phyloP scores from a whole-genome alignment of 2,113 vertebrate genomes.

The Genyomyrus donnyi region DNA sequence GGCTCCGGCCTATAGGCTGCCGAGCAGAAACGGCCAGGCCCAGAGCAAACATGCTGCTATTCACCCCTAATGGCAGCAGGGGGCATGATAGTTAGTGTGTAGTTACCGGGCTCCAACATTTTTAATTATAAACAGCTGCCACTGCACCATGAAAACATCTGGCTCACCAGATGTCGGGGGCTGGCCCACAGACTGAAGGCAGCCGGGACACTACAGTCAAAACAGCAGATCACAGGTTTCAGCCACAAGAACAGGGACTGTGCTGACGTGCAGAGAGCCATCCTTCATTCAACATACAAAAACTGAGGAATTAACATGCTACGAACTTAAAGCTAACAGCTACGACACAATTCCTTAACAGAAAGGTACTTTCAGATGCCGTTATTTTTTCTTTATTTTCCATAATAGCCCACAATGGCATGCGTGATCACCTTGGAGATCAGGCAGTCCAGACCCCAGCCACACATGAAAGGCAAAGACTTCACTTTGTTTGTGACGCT shows the following conservation, averaged over 20 bases:
- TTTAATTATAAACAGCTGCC: background rate
- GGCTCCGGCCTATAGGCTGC: background rate
- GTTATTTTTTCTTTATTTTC: constrained; percentile 36
- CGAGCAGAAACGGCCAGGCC: background rate
- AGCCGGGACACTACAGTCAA: background rate
- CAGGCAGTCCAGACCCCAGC: constrained; percentile 50
- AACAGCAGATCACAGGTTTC: background rate
- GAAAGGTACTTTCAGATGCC: background rate
- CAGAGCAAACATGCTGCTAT: background rate
- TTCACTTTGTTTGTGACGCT: constrained; percentile 59
- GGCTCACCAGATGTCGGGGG: background rate
- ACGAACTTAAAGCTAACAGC: background rate
- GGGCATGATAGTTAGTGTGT: background rate
- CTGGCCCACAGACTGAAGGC: background rate
- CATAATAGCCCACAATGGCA: constrained; percentile 46
- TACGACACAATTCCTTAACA: background rate
- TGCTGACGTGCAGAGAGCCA: background rate
- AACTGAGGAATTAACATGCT: background rate
- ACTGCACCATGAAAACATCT: background rate
- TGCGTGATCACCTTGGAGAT: constrained; percentile 59
- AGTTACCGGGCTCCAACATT: background rate
- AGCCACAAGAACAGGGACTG: background rate
- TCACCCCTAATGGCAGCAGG: background rate
- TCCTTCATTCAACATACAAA: background rate
- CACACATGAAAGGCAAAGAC: constrained; percentile 54